Conservation (phyloP, 1,140 invertebrate genomes). For the Eufriesea mexicana region DNA sequence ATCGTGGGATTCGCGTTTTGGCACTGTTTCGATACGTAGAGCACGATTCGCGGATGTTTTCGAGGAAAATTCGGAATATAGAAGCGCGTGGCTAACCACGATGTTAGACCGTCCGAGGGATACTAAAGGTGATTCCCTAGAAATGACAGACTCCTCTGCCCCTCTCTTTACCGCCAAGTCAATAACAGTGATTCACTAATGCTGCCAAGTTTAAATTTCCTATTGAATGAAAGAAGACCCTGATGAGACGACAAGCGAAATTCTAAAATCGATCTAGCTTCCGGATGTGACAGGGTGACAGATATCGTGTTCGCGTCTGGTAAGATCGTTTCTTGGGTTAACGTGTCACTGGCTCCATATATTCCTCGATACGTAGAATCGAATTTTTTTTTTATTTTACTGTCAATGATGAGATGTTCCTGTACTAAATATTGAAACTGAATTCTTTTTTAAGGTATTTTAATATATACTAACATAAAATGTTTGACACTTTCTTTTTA, state of each 20-base stretch:
- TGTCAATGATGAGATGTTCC: no score
- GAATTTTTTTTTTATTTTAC: no score
- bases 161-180: constrained; percentile 62
- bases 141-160: constrained; percentile 70
- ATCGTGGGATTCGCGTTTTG: constrained; percentile 22
- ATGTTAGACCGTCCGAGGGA: constrained; percentile 68
- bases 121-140: constrained; percentile 78
- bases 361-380: no score
- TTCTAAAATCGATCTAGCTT: constrained; percentile 20
- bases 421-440: no score
- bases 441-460: no score
- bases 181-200: constrained; percentile 66
- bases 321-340: no score
- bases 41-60: not conserved
- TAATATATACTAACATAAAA: no score
- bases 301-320: no score
- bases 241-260: not conserved
- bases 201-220: constrained; percentile 39
- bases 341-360: no score
- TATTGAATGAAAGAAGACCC: constrained; percentile 41
- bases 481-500: no score
- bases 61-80: constrained; percentile 45
- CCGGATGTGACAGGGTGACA: not conserved
- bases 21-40: not conserved
- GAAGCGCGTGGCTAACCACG: constrained; percentile 67